phyloP scores from a whole-genome alignment of 37 sponge, comb jelly and placozoan genomes.

The Bolinopsis microptera region DNA sequence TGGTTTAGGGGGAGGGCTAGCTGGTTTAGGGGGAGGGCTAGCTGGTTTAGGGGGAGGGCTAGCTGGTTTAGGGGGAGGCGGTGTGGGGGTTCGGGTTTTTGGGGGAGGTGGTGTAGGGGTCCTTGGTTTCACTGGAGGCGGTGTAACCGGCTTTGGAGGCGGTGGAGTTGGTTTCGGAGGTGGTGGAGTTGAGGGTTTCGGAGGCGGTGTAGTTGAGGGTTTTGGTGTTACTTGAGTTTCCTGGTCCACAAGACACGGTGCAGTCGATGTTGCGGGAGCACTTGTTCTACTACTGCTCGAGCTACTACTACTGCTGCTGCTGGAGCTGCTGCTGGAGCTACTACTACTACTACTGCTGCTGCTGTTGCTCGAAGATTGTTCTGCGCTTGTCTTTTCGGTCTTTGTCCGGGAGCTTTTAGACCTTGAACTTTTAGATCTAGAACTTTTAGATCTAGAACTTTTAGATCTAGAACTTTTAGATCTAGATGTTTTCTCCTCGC shows the following conservation, averaged over 20 bases:
- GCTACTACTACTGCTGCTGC: not conserved
- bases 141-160: not conserved
- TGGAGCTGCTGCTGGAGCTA: conserved; percentile 15
- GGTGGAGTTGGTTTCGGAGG: no score
- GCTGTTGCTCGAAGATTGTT: not conserved
- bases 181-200: not conserved
- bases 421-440: no score
- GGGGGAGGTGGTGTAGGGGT: not conserved
- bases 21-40: not conserved
- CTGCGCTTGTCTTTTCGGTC: not conserved
- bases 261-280: not conserved
- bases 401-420: no score
- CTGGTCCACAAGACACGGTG: not conserved
- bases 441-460: not conserved
- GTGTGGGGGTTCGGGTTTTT: not conserved
- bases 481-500: not conserved
- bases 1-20: not conserved
- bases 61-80: no score
- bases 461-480: not conserved
- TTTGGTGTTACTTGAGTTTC: not conserved
- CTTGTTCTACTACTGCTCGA: not conserved
- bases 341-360: not conserved
- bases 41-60: no score
- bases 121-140: not conserved
- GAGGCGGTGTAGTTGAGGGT: not conserved